phyloP scores from a whole-genome alignment of 2,113 vertebrate species.

The Felis chaus region DNA sequence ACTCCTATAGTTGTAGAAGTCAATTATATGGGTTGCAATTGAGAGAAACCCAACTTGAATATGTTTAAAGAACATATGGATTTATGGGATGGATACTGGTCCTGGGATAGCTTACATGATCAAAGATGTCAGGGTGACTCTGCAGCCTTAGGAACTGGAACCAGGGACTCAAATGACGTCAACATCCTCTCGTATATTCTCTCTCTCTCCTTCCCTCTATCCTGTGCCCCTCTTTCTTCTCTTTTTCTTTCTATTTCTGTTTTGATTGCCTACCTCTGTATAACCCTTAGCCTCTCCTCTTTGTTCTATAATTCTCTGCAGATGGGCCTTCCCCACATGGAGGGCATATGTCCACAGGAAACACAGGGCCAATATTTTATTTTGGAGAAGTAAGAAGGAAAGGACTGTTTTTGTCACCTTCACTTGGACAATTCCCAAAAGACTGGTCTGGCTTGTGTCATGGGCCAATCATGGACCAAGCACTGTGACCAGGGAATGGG shows the following conservation, averaged over 20 bases:
- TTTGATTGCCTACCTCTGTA: not conserved
- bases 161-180: not conserved
- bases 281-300: not conserved
- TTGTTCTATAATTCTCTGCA: not conserved
- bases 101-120: not conserved
- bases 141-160: not conserved
- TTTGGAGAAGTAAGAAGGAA: not conserved
- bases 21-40: not conserved
- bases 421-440: not conserved
- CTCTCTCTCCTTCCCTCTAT: not conserved
- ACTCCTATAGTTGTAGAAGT: not conserved
- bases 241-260: not conserved
- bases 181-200: not conserved
- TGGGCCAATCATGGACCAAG: not conserved
- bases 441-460: not conserved
- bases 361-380: not conserved
- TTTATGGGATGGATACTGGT: not conserved
- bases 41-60: not conserved
- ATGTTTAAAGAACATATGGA: not conserved
- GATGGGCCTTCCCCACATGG: not conserved
- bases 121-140: not conserved
- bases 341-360: not conserved
- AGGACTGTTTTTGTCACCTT: not conserved
- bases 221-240: not conserved
- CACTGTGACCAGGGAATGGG: not conserved